phyloP scores from a whole-genome alignment of 2,113 vertebrate species.

The Onychostoma macrolepis region DNA sequence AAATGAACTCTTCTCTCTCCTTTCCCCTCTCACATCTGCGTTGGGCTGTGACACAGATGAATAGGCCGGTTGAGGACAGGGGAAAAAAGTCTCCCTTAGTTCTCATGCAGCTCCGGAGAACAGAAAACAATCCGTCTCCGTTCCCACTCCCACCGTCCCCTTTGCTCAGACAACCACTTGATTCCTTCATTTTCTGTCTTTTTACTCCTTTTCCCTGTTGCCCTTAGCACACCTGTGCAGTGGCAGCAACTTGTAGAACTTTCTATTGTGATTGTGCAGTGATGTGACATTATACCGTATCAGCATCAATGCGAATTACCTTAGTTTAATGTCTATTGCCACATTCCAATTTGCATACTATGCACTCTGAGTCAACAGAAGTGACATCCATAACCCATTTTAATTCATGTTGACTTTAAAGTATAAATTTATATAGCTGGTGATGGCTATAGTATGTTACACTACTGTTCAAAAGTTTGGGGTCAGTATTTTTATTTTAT shows the following conservation, averaged over 20 bases:
- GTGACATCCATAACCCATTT: neutral
- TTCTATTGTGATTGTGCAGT: neutral
- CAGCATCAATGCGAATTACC: neutral
- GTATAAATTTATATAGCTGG: neutral
- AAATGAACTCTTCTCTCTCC: conserved; percentile 67
- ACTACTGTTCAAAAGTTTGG: neutral
- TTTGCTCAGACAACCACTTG: conserved; percentile 66
- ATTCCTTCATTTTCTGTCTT: conserved; percentile 69
- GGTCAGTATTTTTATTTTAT: too few species aligned
- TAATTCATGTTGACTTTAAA: neutral
- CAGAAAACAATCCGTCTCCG: conserved; percentile 73
- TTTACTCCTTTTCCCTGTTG: conserved; percentile 63
- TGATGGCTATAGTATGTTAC: neutral
- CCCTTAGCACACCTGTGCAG: neutral
- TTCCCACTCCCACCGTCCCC: conserved; percentile 58
- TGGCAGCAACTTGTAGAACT: neutral
- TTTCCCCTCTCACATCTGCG: conserved; percentile 67
- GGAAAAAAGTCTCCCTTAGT: conserved; percentile 72
- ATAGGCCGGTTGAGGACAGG: conserved; percentile 73
- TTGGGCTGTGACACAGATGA: conserved; percentile 73
- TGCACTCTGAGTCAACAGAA: neutral
- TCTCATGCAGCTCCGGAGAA: conserved; percentile 58
- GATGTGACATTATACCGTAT: neutral
- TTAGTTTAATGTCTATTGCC: neutral
- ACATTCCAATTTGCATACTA: neutral